A percentile compares a stretch with the other conserved stretches of the same genome.
Conservation (phyloP, 2,888 invertebrate genomes). For the Maniola hyperantus region DNA sequence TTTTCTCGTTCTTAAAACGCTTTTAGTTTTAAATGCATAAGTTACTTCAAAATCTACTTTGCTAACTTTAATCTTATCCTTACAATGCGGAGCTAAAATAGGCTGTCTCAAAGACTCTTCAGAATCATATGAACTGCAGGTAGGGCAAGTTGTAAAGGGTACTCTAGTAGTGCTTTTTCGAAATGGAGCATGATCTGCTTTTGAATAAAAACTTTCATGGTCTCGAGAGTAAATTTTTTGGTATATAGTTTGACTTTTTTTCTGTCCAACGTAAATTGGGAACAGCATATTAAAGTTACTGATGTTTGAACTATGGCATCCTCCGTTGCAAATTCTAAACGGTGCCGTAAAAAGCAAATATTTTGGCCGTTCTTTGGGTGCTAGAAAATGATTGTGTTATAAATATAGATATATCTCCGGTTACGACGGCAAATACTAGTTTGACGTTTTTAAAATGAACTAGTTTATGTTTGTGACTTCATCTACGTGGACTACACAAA, state of each 20-base stretch:
- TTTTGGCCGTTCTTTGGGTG: slow-evolving; percentile 46
- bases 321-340: slow-evolving; percentile 59
- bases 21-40: slow-evolving; percentile 17
- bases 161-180: slow-evolving; percentile 43
- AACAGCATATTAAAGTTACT: slow-evolving; percentile 55
- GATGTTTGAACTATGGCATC: slow-evolving; percentile 38
- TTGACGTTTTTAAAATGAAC: background rate
- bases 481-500: too few species aligned
- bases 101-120: slow-evolving; percentile 8
- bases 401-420: too few species aligned
- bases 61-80: slow-evolving; percentile 28
- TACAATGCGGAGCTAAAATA: slow-evolving; percentile 19
- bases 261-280: slow-evolving; percentile 58
- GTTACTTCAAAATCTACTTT: slow-evolving; percentile 26
- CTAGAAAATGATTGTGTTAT: slow-evolving; percentile 51
- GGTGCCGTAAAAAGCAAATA: slow-evolving; percentile 67
- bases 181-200: slow-evolving; percentile 50
- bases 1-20: slow-evolving; percentile 4
- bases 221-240: slow-evolving; percentile 46
- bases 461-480: too few species aligned
- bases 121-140: background rate
- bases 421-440: background rate
- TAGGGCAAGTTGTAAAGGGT: slow-evolving; percentile 43
- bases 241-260: slow-evolving; percentile 47
- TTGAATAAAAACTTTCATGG: slow-evolving; percentile 40